Conservation (phyloP, 2,888 invertebrate species). For the Phorcus lineatus region DNA sequence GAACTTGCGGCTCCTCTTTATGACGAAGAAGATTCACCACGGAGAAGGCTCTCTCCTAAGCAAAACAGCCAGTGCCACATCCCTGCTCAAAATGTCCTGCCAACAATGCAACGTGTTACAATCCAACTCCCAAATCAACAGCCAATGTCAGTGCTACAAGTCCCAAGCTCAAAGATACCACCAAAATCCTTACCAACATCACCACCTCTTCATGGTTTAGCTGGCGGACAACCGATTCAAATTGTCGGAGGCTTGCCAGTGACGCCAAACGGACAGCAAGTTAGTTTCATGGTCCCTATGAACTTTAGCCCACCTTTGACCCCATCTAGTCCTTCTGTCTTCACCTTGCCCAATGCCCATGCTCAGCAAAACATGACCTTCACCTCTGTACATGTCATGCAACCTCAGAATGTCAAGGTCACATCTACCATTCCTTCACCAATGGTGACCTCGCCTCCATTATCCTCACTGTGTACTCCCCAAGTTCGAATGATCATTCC, state of each 20-base stretch:
- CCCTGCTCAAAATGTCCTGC: background rate
- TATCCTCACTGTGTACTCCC: background rate
- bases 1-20: slow-evolving; percentile 32
- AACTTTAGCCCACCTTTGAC: slow-evolving; percentile 56
- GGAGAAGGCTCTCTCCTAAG: background rate
- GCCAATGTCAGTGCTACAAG: slow-evolving; percentile 41
- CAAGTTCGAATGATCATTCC: slow-evolving; percentile 17
- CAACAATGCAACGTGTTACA: slow-evolving; percentile 32
- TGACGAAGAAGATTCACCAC: slow-evolving; percentile 24
- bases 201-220: background rate
- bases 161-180: background rate
- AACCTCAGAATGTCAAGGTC: slow-evolving; percentile 17
- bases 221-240: background rate
- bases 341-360: background rate
- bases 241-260: background rate
- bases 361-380: slow-evolving; percentile 19
- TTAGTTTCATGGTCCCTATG: slow-evolving; percentile 52
- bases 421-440: background rate
- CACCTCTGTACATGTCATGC: slow-evolving; percentile 16
- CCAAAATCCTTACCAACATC: background rate
- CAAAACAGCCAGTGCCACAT: background rate
- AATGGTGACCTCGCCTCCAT: background rate
- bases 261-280: slow-evolving; percentile 40
- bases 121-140: slow-evolving; percentile 46
- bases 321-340: slow-evolving; percentile 26